These are phyloP conservation scores for Centropristis striata DNA, from an alignment of 2,113 vertebrate genomes.

Conservation along the genomic window DNA sequence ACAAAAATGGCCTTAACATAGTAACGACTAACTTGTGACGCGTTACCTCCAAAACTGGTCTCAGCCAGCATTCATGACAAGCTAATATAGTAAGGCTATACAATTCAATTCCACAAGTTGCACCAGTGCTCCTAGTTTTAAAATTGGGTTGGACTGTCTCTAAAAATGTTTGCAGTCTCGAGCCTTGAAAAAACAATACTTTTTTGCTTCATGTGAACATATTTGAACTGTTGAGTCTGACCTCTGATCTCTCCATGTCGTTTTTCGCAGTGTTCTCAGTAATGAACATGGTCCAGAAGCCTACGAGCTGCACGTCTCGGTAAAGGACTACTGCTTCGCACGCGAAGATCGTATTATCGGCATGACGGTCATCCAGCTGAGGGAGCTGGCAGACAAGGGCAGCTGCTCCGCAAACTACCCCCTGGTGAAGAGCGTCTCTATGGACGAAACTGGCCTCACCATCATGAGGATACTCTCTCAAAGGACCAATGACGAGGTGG, in stretches of 20 bases:
- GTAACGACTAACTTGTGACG: too few species aligned
- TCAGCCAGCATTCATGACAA: too few species aligned
- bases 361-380: constrained; percentile 94
- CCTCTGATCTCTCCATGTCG: constrained; percentile 7
- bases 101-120: too few species aligned
- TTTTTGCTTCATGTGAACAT: background rate
- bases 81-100: too few species aligned
- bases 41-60: too few species aligned
- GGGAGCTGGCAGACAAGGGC: constrained; percentile 89
- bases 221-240: background rate
- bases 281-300: constrained; percentile 90
- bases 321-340: constrained; percentile 99
- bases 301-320: constrained; percentile 95
- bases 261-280: constrained; percentile 88
- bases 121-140: too few species aligned
- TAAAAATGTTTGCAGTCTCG: too few species aligned
- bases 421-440: constrained; percentile 88
- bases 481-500: constrained; percentile 95
- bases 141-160: too few species aligned
- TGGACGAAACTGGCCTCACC: constrained; percentile 96
- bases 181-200: too few species aligned
- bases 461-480: constrained; percentile 98
- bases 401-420: constrained; percentile 90
- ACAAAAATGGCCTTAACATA: too few species aligned
- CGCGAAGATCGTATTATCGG: constrained; percentile 95